phyloP scores from a whole-genome alignment of 1,140 invertebrate genomes.

The Brachionus koreanus region DNA sequence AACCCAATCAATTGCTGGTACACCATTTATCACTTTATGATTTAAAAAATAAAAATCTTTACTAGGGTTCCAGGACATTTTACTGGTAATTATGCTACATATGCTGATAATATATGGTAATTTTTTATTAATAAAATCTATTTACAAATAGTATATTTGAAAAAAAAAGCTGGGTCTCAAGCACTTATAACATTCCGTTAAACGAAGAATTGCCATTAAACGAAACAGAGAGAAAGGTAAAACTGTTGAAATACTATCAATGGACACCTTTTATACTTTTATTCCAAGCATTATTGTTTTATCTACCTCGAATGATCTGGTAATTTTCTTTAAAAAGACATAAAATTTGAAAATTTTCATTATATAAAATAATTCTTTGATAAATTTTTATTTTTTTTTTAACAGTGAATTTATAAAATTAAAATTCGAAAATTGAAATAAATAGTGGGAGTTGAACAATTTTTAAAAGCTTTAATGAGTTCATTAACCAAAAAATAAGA shows the following conservation, averaged over 20 bases:
- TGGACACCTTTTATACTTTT: constrained; percentile 63
- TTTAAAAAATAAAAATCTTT: background rate
- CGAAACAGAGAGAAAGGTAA: constrained; percentile 13
- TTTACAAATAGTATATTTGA: background rate
- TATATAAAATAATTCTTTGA: too few relatives aligned
- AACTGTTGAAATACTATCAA: constrained; percentile 61
- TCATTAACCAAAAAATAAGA: background rate
- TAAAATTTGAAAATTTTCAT: background rate
- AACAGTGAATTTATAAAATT: too few relatives aligned
- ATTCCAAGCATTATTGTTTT: constrained; percentile 62
- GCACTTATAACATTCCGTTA: constrained; percentile 47
- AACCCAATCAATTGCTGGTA: background rate
- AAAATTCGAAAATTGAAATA: too few relatives aligned
- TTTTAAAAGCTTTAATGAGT: background rate
- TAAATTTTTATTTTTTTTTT: too few relatives aligned
- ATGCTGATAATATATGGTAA: constrained; percentile 55
- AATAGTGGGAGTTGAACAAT: too few relatives aligned
- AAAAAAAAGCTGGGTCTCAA: constrained; percentile 50
- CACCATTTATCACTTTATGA: background rate
- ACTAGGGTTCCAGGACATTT: constrained; percentile 57
- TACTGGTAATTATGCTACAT: constrained; percentile 58
- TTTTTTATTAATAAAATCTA: background rate
- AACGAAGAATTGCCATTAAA: constrained; percentile 23
- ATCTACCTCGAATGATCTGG: constrained; percentile 63
- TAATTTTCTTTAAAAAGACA: constrained; percentile 47